Conservation (phyloP, 2,797 vertebrate genomes). For the Sitta carolinensis region DNA sequence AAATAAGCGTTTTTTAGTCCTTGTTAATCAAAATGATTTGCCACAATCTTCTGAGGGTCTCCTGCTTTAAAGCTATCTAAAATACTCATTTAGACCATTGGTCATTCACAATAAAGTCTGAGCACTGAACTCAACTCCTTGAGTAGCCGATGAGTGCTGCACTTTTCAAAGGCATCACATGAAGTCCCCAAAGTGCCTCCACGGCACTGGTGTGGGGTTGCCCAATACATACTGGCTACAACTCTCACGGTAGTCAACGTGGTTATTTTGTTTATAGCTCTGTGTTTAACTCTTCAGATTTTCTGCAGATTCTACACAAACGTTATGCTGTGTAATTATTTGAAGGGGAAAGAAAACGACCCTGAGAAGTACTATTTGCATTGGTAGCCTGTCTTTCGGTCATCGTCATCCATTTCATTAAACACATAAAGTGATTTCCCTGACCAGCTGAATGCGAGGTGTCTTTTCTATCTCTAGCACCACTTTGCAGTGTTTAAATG, state of each 20-base stretch:
- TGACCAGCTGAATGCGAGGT: background rate
- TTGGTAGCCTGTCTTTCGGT: background rate
- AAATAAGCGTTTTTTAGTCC: background rate
- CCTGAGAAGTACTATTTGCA: background rate
- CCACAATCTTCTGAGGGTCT: background rate
- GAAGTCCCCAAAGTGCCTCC: background rate
- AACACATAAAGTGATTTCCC: background rate
- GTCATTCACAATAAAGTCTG: background rate
- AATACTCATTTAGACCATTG: background rate
- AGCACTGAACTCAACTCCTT: background rate
- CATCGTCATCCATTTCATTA: background rate
- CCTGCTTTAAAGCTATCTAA: background rate
- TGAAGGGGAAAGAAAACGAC: background rate
- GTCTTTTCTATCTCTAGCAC: background rate
- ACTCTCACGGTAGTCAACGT: background rate
- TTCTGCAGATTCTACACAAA: background rate
- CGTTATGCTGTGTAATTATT: background rate
- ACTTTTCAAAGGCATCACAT: background rate
- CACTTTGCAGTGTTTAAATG: background rate
- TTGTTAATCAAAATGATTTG: background rate
- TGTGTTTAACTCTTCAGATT: background rate
- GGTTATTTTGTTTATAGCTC: background rate
- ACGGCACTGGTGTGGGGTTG: background rate
- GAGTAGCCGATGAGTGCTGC: background rate
- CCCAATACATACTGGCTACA: background rate